Percentiles rank a stretch among this genome's conserved stretches.
These are phyloP conservation scores for Bos indicus DNA, from an alignment of 2,113 vertebrate genomes.

Conservation along the genomic window DNA sequence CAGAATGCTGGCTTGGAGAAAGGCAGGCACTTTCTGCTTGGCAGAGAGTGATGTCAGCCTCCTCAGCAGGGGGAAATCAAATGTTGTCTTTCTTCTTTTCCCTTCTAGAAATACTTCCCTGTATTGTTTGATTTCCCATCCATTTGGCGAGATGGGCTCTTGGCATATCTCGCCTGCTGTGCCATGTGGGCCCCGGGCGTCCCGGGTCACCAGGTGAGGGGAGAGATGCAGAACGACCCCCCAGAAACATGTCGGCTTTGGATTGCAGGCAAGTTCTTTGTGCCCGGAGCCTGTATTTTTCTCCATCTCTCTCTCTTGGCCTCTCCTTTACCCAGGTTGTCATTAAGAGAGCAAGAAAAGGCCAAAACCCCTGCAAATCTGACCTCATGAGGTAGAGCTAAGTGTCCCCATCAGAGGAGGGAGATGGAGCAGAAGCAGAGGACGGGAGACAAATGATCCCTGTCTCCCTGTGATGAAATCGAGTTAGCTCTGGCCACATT, in stretches of 20 bases:
- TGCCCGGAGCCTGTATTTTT: background rate
- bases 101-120: background rate
- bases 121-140: slow-evolving; percentile 3
- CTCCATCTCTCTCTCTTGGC: background rate
- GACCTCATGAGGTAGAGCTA: slow-evolving; percentile 20
- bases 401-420: slow-evolving; percentile 34
- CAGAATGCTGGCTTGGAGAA: slow-evolving; percentile 56
- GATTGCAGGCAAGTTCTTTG: background rate
- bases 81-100: slow-evolving; percentile 31
- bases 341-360: background rate
- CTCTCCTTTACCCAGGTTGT: background rate
- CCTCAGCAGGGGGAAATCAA: slow-evolving; percentile 38
- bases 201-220: background rate
- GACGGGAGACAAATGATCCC: slow-evolving; percentile 32
- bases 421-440: slow-evolving; percentile 31
- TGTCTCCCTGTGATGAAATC: slow-evolving; percentile 62
- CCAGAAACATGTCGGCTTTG: background rate
- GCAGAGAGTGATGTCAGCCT: slow-evolving; percentile 69
- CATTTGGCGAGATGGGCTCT: background rate
- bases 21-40: slow-evolving; percentile 68
- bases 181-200: background rate
- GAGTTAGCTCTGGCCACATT: slow-evolving; percentile 50
- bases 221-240: background rate
- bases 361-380: background rate
- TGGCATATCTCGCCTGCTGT: background rate